Evolutionary conservation across 2,888 invertebrate genomes (phyloP).

Genomic region (Lepidonotus clava): DNA sequence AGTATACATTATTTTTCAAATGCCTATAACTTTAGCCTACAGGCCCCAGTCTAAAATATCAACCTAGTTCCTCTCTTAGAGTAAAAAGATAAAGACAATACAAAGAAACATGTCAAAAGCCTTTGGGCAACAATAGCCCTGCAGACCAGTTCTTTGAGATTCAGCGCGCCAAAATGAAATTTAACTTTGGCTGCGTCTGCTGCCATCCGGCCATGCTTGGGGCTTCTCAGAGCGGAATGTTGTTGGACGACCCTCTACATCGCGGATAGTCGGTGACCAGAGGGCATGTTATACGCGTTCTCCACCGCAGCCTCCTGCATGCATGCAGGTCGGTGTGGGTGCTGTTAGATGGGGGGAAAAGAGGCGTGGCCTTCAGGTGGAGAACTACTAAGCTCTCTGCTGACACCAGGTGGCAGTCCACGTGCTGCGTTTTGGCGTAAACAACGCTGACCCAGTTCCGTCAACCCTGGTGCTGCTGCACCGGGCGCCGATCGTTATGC

Average conservation of each 20-base stretch:
- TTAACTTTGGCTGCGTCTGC: background rate
- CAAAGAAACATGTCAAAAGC: too few species aligned
- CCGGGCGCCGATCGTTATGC: background rate
- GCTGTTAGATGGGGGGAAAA: too few species aligned
- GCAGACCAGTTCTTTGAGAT: too few species aligned
- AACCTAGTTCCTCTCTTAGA: too few species aligned
- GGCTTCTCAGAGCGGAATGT: background rate
- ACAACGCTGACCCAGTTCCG: slow-evolving; percentile 30
- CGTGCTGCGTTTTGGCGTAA: slow-evolving; percentile 35
- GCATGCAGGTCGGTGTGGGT: background rate
- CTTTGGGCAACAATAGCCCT: too few species aligned
- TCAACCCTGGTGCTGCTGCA: background rate
- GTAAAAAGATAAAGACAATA: too few species aligned
- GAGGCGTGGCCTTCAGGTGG: background rate
- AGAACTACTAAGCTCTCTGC: background rate
- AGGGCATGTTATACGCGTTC: background rate
- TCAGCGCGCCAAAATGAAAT: too few species aligned
- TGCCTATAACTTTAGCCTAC: too few species aligned
- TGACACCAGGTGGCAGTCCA: slow-evolving; percentile 11
- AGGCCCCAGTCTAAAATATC: too few species aligned
- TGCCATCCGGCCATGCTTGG: background rate
- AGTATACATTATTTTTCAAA: too few species aligned
- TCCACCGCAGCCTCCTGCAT: slow-evolving; percentile 10
- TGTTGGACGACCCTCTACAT: background rate
- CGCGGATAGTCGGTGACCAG: slow-evolving; percentile 30